A percentile compares a stretch with the other conserved stretches of the same genome.
phyloP scores from a whole-genome alignment of 2,888 invertebrate genomes.

The Anagyrus pseudococci region DNA sequence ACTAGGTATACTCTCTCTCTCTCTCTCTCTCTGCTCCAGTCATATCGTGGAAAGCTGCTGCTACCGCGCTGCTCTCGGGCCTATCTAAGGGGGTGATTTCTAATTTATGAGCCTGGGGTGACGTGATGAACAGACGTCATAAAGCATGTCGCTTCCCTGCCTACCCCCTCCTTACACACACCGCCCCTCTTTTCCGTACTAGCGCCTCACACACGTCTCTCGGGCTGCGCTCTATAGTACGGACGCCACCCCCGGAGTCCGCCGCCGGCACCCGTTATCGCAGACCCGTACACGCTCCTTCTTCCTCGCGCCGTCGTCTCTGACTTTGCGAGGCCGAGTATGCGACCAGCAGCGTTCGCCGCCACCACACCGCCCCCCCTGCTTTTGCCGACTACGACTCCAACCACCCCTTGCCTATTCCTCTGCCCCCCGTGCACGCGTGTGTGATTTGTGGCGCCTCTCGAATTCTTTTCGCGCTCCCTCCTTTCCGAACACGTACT shows the following conservation, averaged over 20 bases:
- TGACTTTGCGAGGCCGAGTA: constrained; percentile 37
- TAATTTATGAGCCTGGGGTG: constrained; percentile 62
- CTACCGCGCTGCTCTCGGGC: constrained; percentile 16
- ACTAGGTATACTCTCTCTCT: neutral
- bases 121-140: constrained; percentile 64
- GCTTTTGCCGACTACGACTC: constrained; percentile 39
- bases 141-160: constrained; percentile 60
- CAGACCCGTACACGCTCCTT: constrained; percentile 17
- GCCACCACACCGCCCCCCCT: constrained; percentile 37
- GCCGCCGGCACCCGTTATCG: constrained; percentile 46
- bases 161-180: constrained; percentile 46
- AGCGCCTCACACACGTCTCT: constrained; percentile 48
- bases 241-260: constrained; percentile 45
- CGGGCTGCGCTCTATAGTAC: too few species aligned
- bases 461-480: constrained; percentile 52
- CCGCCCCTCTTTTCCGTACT: too few species aligned
- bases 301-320: constrained; percentile 22
- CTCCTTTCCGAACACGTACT: constrained; percentile 43
- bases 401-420: constrained; percentile 27
- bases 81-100: constrained; percentile 61
- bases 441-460: constrained; percentile 57
- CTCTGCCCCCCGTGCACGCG: constrained; percentile 36
- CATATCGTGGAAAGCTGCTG: constrained; percentile 32
- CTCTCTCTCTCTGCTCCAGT: neutral
- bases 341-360: too few species aligned